A percentile compares a stretch with the other conserved stretches of the same genome.
Evolutionary conservation across 2,888 invertebrate species (phyloP).

Genomic region (Pecten maximus): DNA sequence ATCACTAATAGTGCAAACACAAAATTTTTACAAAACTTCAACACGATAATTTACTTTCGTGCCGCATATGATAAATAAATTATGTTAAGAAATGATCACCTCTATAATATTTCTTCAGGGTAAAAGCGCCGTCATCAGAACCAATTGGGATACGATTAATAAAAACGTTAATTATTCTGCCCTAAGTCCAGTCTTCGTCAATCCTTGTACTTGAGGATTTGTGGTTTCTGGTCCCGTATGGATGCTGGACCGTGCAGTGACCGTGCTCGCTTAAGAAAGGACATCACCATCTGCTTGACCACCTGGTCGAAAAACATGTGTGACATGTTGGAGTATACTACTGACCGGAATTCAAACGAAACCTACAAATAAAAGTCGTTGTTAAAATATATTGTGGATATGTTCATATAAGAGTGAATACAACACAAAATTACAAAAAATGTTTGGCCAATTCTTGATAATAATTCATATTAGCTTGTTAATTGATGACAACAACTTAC

Average conservation of each 20-base stretch:
- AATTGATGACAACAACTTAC: no score
- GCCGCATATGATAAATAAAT: background rate
- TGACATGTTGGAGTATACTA: conserved; percentile 93
- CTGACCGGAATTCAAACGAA: conserved; percentile 94
- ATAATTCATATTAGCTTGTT: no score
- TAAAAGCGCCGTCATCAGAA: background rate
- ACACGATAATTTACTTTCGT: background rate
- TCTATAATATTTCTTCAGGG: no score
- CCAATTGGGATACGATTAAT: no score
- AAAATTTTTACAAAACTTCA: background rate
- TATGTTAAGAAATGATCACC: background rate
- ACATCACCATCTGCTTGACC: conserved; percentile 96
- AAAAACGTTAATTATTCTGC: background rate
- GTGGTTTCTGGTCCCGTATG: conserved; percentile 75
- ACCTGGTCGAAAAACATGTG: conserved; percentile 97
- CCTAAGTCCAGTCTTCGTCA: conserved; percentile 59
- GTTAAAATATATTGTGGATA: no score
- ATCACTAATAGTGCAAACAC: background rate
- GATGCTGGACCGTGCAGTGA: conserved; percentile 88
- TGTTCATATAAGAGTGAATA: no score
- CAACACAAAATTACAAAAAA: no score
- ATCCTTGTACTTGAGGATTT: conserved; percentile 65
- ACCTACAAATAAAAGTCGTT: no score
- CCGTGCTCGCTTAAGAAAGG: conserved; percentile 93
- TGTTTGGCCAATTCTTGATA: no score